Conservation (phyloP, 2,797 vertebrate species). For the Euthynnus affinis region DNA sequence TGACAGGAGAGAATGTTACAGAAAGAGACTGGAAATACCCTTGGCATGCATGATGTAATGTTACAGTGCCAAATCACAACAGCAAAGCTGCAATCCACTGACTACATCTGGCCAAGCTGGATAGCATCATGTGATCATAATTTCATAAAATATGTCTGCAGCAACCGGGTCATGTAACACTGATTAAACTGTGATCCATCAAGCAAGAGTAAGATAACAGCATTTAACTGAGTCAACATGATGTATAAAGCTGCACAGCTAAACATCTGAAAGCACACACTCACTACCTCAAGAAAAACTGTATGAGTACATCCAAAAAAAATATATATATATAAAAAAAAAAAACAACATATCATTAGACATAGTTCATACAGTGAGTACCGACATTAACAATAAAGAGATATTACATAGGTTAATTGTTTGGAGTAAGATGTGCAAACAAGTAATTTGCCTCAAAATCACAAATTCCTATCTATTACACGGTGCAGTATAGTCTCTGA, state of each 20-base stretch:
- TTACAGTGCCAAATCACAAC: not conserved
- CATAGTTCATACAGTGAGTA: not conserved
- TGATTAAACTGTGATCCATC: not conserved
- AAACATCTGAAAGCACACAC: too few relatives aligned
- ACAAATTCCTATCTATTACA: slow-evolving; percentile 10
- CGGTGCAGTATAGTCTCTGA: not conserved
- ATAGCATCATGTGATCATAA: slow-evolving; percentile 1
- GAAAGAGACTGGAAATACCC: slow-evolving; percentile 10
- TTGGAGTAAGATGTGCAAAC: not conserved
- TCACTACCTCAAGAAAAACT: not conserved
- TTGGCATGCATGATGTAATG: slow-evolving; percentile 2
- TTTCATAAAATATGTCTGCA: not conserved
- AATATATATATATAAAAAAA: too few relatives aligned
- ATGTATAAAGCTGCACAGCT: not conserved
- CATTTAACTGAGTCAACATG: not conserved
- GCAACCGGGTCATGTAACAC: not conserved
- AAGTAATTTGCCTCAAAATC: slow-evolving; percentile 6
- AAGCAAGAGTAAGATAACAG: not conserved
- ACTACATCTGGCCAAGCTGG: not conserved
- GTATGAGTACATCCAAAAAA: not conserved
- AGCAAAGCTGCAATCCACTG: slow-evolving; percentile 2
- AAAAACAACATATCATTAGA: not conserved
- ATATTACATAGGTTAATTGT: not conserved
- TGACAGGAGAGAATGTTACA: slow-evolving; percentile 42
- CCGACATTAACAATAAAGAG: not conserved